Conservation (phyloP, 2,888 invertebrate species). For the Agriopis marginaria region DNA sequence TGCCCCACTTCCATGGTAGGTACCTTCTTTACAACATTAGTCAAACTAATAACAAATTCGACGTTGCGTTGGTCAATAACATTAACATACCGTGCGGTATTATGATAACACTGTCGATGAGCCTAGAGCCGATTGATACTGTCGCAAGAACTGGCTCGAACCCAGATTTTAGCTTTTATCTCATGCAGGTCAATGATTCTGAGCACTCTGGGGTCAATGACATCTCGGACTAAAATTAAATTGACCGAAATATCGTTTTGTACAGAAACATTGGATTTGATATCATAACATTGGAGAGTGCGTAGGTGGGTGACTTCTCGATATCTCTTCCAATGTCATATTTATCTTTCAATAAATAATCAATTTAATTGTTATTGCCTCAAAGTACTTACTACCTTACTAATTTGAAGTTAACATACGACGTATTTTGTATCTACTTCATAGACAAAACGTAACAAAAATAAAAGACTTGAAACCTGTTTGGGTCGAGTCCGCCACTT, state of each 20-base stretch:
- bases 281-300: slow-evolving; percentile 45
- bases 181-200: slow-evolving; percentile 66
- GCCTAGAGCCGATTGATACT: slow-evolving; percentile 40
- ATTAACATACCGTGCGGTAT: slow-evolving; percentile 23
- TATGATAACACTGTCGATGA: slow-evolving; percentile 16
- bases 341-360: neutral
- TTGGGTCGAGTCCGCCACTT: neutral
- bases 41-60: slow-evolving; percentile 16
- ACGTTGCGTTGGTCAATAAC: slow-evolving; percentile 20
- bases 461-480: slow-evolving; percentile 10
- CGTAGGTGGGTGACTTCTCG: slow-evolving; percentile 31
- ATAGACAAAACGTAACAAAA: slow-evolving; percentile 11
- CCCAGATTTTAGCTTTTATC: slow-evolving; percentile 66
- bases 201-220: slow-evolving; percentile 58
- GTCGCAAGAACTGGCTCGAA: slow-evolving; percentile 57
- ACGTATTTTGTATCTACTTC: neutral
- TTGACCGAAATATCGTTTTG: slow-evolving; percentile 54
- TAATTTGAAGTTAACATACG: no score
- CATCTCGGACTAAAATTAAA: slow-evolving; percentile 60
- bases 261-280: slow-evolving; percentile 46
- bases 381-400: neutral
- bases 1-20: slow-evolving; percentile 12
- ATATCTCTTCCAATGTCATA: neutral
- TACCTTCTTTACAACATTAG: slow-evolving; percentile 6
- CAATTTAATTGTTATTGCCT: neutral